These are phyloP conservation scores for Trichonephila inaurata DNA, from an alignment of 1,140 invertebrate genomes.

Conservation along the genomic window DNA sequence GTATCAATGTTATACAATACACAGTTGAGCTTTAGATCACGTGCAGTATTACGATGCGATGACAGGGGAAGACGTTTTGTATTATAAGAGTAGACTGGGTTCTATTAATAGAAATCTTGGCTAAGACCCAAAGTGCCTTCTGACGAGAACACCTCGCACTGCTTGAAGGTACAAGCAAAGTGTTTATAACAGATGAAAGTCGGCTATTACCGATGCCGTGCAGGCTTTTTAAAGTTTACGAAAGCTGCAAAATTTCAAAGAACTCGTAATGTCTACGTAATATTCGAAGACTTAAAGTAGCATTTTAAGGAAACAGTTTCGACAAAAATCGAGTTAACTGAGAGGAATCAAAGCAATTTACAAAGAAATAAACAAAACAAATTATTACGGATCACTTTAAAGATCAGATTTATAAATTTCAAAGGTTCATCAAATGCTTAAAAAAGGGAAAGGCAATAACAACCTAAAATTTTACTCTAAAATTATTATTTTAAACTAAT, in stretches of 20 bases:
- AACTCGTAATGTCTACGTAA: neutral
- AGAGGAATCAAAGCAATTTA: too few relatives aligned
- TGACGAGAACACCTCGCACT: conserved; percentile 8
- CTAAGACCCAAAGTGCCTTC: conserved; percentile 26
- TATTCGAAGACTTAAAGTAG: neutral
- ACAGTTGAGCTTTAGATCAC: conserved; percentile 33
- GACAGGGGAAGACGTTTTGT: conserved; percentile 21
- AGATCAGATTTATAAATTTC: too few relatives aligned
- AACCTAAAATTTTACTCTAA: too few relatives aligned
- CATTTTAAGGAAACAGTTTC: neutral
- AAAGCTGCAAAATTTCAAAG: neutral
- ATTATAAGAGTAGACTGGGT: conserved; percentile 22
- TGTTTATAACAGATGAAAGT: neutral
- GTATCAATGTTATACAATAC: conserved; percentile 48
- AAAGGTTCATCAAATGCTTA: too few relatives aligned
- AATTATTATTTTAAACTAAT: too few relatives aligned
- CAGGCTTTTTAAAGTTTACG: neutral
- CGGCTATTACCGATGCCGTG: neutral
- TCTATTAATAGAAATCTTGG: conserved; percentile 51
- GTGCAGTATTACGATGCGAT: conserved; percentile 1
- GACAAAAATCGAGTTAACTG: too few relatives aligned
- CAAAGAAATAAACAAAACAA: too few relatives aligned
- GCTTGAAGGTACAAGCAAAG: neutral
- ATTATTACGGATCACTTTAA: too few relatives aligned
- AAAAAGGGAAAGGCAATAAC: too few relatives aligned